phyloP scores from a whole-genome alignment of 2,113 vertebrate genomes.

The Myiozetetes cayanensis region DNA sequence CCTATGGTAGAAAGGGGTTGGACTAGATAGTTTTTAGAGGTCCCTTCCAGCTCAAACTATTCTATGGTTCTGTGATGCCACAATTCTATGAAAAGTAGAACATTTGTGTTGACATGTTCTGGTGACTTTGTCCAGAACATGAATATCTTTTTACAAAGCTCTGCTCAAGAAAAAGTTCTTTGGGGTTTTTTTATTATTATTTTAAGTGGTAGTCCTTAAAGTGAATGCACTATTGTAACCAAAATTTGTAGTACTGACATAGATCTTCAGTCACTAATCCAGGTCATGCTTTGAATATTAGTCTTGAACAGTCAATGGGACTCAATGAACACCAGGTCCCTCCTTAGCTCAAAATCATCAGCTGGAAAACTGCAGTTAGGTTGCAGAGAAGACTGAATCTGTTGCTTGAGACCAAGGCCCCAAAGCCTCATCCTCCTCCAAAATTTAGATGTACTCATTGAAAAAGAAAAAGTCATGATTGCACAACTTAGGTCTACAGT shows the following conservation, averaged over 20 bases:
- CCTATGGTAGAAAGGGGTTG: fast-evolving
- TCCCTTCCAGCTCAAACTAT: background rate
- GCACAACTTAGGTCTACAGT: background rate
- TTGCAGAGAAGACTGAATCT: background rate
- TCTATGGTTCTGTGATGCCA: background rate
- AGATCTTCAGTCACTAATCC: background rate
- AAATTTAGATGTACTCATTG: background rate
- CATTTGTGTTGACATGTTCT: background rate
- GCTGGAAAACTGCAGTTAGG: background rate
- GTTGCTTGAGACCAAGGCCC: background rate
- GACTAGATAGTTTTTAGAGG: background rate
- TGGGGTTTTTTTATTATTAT: background rate
- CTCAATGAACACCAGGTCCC: background rate
- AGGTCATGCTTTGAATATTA: background rate
- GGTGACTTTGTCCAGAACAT: background rate
- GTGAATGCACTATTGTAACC: background rate
- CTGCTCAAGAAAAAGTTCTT: background rate
- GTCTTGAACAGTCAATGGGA: background rate
- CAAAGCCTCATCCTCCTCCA: background rate
- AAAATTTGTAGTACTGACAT: background rate
- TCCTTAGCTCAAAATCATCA: background rate
- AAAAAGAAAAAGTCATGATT: background rate
- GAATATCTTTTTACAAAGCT: background rate
- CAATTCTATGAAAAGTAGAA: background rate
- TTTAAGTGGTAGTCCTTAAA: background rate